Conservation (phyloP, 2,888 invertebrate species). For the Ornithoptera priamus region DNA sequence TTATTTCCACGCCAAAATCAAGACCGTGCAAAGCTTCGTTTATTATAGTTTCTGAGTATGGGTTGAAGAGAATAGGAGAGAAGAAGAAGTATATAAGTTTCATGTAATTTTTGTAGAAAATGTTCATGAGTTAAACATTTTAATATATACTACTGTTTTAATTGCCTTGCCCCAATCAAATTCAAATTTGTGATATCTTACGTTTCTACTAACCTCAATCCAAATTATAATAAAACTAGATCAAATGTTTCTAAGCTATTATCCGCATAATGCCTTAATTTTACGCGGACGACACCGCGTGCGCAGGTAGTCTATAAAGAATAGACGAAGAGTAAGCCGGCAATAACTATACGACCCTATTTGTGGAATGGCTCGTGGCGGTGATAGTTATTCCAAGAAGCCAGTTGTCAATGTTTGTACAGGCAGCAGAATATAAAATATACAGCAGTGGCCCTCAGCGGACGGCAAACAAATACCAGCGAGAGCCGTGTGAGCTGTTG, state of each 20-base stretch:
- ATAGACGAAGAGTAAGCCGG: background rate
- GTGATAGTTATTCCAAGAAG: constrained; percentile 55
- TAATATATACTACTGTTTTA: too few species aligned
- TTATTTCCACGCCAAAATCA: too few species aligned
- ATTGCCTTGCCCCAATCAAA: too few species aligned
- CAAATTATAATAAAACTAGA: too few species aligned
- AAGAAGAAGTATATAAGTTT: too few species aligned
- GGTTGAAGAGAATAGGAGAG: too few species aligned
- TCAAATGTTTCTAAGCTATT: background rate
- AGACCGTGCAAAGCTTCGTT: too few species aligned
- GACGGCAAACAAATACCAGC: constrained; percentile 57
- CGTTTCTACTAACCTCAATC: too few species aligned
- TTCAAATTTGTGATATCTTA: too few species aligned
- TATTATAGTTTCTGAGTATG: too few species aligned
- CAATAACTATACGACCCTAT: background rate
- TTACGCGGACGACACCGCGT: background rate
- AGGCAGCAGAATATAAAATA: constrained; percentile 67
- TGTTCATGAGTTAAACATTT: too few species aligned
- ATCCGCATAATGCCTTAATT: background rate
- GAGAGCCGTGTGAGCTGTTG: constrained; percentile 84
- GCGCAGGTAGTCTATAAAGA: background rate
- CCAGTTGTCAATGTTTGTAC: constrained; percentile 65
- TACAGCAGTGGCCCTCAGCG: constrained; percentile 56
- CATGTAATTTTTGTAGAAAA: too few species aligned
- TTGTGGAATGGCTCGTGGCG: constrained; percentile 8